Percentiles rank a stretch among this genome's conserved stretches.
phyloP scores from a whole-genome alignment of 2,797 vertebrate genomes.

The Carapus acus region DNA sequence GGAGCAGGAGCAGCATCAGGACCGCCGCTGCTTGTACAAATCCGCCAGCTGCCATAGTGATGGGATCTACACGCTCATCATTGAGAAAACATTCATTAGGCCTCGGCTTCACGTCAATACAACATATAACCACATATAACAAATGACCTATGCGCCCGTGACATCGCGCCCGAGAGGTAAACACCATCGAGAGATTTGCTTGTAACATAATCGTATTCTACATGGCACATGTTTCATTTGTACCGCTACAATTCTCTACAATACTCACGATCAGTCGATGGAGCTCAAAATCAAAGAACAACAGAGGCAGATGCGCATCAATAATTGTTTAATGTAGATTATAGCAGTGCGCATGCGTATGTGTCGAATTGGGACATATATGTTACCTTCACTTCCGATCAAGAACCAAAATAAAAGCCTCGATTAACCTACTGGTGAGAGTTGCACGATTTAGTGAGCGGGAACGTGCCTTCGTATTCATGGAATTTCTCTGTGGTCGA shows the following conservation, averaged over 20 bases:
- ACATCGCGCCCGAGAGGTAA: no score
- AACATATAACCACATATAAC: slow-evolving; percentile 2
- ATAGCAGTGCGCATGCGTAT: slow-evolving; percentile 54
- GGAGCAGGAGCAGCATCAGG: slow-evolving; percentile 64
- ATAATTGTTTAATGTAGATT: slow-evolving; percentile 35
- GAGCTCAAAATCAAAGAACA: slow-evolving; percentile 29
- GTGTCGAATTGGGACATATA: neutral
- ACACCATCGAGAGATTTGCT: slow-evolving; percentile 18
- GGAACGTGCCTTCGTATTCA: no score
- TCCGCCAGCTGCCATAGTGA: slow-evolving; percentile 60
- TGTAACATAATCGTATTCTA: neutral
- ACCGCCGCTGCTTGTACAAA: slow-evolving; percentile 59
- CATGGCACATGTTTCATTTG: neutral
- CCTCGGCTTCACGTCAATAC: neutral
- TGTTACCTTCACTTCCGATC: slow-evolving; percentile 32
- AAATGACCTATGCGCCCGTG: slow-evolving; percentile 7
- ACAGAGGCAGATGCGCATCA: slow-evolving; percentile 41
- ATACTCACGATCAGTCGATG: slow-evolving; percentile 51
- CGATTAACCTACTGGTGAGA: accelerated
- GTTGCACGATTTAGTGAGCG: no score
- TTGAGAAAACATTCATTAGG: neutral
- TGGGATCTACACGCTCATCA: slow-evolving; percentile 12
- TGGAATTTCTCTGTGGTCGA: no score
- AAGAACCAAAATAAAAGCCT: slow-evolving; percentile 38
- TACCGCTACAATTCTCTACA: neutral